phyloP scores from a whole-genome alignment of 2,113 vertebrate species.

The Anguilla japonica region DNA sequence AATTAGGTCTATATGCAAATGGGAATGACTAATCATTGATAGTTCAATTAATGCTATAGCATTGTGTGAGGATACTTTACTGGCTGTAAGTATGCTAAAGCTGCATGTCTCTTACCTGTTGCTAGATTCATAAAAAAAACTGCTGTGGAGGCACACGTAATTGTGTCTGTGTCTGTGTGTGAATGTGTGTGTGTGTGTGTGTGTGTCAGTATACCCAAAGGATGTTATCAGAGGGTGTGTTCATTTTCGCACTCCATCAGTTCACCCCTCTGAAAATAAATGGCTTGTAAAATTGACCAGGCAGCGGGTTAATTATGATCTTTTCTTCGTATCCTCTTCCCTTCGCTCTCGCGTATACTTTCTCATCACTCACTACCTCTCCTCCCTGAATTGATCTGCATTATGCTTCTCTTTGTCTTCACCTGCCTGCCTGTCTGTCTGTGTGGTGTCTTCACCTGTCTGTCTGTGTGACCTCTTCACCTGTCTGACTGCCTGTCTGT shows the following conservation, averaged over 20 bases:
- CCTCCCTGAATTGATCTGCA: background rate
- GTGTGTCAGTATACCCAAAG: background rate
- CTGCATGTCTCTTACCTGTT: background rate
- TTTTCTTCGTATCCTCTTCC: background rate
- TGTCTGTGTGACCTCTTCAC: too few species aligned
- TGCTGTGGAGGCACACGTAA: background rate
- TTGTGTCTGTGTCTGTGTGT: constrained; percentile 21
- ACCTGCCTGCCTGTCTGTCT: too few species aligned
- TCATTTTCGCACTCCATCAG: background rate
- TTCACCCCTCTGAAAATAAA: background rate
- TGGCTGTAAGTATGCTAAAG: background rate
- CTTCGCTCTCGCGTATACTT: background rate
- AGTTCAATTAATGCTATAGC: background rate
- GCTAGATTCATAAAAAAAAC: background rate
- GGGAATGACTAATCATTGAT: background rate
- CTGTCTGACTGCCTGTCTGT: too few species aligned
- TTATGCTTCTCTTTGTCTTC: background rate
- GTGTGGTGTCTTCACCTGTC: too few species aligned
- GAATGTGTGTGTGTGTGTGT: constrained; percentile 27
- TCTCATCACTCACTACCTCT: background rate
- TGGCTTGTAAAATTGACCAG: background rate
- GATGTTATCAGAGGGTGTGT: background rate
- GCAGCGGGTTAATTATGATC: background rate
- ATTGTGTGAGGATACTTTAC: background rate
- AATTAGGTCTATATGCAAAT: background rate